Base-by-base conservation (phyloP, 2,113 vertebrate genomes). In the Hylia prasina region DNA sequence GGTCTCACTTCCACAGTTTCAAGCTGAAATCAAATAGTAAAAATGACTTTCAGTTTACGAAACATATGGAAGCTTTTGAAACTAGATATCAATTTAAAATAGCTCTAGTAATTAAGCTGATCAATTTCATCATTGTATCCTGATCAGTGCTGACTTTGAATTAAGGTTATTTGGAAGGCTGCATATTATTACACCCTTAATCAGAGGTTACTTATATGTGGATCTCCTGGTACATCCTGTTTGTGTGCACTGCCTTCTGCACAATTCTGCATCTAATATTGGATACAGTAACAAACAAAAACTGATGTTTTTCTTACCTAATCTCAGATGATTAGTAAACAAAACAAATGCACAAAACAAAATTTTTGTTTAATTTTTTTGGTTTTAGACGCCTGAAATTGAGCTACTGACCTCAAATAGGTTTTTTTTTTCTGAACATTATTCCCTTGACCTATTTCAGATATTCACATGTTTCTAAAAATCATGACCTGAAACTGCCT, bases 211-310 rank as follows among this genome's bases (percentile, higher is more conserved):
- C 6, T 40, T 0, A 3, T 31, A 58, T 22, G 8, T 39, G 19
- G 14, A 44, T 48, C 27, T 76, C 16, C 47, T 47, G 6, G 6
- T 30, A 78, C 9, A 33, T 2, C 0, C 0, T 23, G 27, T 33
- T 82, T 57, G 20, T 50, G 44, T 50, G 44, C 25, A 76, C 16
- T 57, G 31, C 25, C 21, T 76, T 50, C 35, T 44, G 21, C 16
- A 65, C 14, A 65, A 15, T 44, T 75, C 13, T 80, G 7, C 12
- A 63, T 63, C 33, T 69, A 85, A 57, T 50, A 57, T 10, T 80
- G 3, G 22, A 25, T 4, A 54, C 3, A 2, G 15, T 15, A 92
- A 88, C 19, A 78, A 73, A 56, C 2, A 81, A 76, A 60, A 9
- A 23, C 13, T 44, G 27, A 71, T 22, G 14, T 40, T 66, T 37